Base-by-base conservation (phyloP, 2,113 vertebrate genomes). In the Leptobrachium leishanense region DNA sequence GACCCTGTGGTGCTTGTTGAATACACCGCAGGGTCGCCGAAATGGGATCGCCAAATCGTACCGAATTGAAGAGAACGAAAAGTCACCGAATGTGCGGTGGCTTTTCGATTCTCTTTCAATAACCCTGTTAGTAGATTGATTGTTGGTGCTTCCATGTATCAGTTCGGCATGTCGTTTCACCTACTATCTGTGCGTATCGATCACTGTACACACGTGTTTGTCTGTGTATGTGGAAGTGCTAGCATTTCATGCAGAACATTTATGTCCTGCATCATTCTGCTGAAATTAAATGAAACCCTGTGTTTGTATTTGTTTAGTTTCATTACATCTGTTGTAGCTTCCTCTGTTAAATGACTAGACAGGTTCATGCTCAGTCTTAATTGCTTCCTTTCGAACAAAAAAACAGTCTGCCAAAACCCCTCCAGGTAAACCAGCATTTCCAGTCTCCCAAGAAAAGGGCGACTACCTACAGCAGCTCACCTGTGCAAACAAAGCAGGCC, bases 391-490 rank as follows among this genome's bases (percentile, higher is more conserved):
- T 69, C 65, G 11, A 81, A 65, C 54, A 42, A 81, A 81, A 79
- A 72, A 76, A 65, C 41, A 55, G 10, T 54, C 82, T 79, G 59
- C 43, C 62, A 31, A 74, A 81, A 74, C 50, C 65, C 70, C 76
- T 79, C 66, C 69, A 68, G 72, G 76, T 70, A 55, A 74, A 77
- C 68, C 73, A 72, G 64, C 81, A 67, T 72, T 77, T 68, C 71
- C 53, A 46, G 9, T 78, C 69, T 73, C 67, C 55, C 78, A 0
- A 0, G 55, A 15, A 13, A 40, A 31, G 5, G 79, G 4, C 3
- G 44, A 5, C 72, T 81, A 73, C 72, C 71, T 74, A 59, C 13
- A 68, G 78, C 57, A 68, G 78, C 57, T 84, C 80, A 68, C 43
- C 50, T 83, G 3, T 72, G 71, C 11, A 65, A 73, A 67, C 72